Conservation (phyloP, 2,888 invertebrate species). For the Itoplectis maculator region DNA sequence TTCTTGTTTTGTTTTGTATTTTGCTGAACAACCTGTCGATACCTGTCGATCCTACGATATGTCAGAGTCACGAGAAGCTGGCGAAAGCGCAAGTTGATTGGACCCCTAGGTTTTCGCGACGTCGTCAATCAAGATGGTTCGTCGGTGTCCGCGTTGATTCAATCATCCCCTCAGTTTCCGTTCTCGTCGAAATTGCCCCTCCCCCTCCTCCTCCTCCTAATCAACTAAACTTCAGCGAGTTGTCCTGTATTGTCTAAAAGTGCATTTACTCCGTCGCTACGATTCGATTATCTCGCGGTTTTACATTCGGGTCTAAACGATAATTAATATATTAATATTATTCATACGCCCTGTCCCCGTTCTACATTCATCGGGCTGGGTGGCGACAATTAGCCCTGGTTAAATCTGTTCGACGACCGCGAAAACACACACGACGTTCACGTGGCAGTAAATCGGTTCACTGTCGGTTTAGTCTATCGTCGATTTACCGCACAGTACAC, state of each 20-base stretch:
- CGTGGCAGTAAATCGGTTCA: conserved; percentile 69
- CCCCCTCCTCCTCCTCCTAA: too few relatives aligned
- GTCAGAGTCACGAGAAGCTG: conserved; percentile 79
- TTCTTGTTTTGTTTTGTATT: background rate
- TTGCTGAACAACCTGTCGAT: conserved; percentile 39
- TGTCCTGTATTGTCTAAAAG: conserved; percentile 81
- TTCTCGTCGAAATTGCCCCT: conserved; percentile 58
- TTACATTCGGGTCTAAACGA: conserved; percentile 79
- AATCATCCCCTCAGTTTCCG: conserved; percentile 46
- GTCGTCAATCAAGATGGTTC: conserved; percentile 64
- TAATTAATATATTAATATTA: conserved; percentile 57
- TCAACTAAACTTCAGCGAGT: conserved; percentile 73
- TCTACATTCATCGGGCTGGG: conserved; percentile 30
- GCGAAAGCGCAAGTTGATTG: conserved; percentile 77
- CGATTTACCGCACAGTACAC: conserved; percentile 38
- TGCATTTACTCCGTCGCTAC: conserved; percentile 67
- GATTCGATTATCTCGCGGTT: conserved; percentile 56
- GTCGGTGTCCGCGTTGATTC: conserved; percentile 38
- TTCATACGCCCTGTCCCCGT: conserved; percentile 42
- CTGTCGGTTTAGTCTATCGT: conserved; percentile 26
- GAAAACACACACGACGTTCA: conserved; percentile 58
- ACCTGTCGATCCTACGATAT: conserved; percentile 76
- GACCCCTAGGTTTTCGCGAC: conserved; percentile 72
- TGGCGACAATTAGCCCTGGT: conserved; percentile 19
- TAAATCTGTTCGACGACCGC: conserved; percentile 27